A percentile compares a stretch with the other conserved stretches of the same genome.
Evolutionary conservation across 2,888 invertebrate species (phyloP).

Genomic region (Mechanitis mazaeus): DNA sequence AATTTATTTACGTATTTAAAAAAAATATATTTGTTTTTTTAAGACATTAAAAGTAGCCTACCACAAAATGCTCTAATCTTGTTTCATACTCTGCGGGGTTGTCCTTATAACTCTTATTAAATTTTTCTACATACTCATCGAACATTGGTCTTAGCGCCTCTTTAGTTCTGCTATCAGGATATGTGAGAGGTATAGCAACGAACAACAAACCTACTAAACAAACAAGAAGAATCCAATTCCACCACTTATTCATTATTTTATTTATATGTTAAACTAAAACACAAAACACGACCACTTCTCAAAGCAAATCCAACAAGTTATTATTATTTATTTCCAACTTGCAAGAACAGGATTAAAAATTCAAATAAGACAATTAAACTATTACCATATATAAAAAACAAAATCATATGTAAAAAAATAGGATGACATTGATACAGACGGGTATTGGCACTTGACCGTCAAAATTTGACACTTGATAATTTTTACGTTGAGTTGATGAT

Average conservation of each 20-base stretch:
- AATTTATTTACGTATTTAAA: no score
- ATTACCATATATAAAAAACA: background rate
- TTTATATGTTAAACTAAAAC: conserved; percentile 19
- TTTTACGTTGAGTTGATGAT: no score
- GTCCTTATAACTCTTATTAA: conserved; percentile 73
- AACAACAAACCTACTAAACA: conserved; percentile 56
- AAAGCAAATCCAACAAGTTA: background rate
- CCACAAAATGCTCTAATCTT: conserved; percentile 74
- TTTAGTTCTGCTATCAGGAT: conserved; percentile 37
- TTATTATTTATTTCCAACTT: no score
- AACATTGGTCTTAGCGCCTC: conserved; percentile 58
- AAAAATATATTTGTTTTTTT: no score
- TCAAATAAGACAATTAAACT: background rate
- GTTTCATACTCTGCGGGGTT: conserved; percentile 65
- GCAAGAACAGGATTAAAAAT: background rate
- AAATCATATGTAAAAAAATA: background rate
- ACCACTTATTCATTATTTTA: conserved; percentile 61
- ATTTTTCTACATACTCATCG: conserved; percentile 68
- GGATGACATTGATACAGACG: background rate
- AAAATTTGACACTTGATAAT: no score
- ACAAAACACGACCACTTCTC: conserved; percentile 16
- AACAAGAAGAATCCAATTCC: conserved; percentile 57
- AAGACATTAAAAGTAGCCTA: conserved; percentile 38
- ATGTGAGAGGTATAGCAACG: conserved; percentile 54
- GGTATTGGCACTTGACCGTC: no score